A percentile compares a stretch with the other conserved stretches of the same genome.
phyloP scores from a whole-genome alignment of 2,888 invertebrate species.

The Drosophila planitibia region DNA sequence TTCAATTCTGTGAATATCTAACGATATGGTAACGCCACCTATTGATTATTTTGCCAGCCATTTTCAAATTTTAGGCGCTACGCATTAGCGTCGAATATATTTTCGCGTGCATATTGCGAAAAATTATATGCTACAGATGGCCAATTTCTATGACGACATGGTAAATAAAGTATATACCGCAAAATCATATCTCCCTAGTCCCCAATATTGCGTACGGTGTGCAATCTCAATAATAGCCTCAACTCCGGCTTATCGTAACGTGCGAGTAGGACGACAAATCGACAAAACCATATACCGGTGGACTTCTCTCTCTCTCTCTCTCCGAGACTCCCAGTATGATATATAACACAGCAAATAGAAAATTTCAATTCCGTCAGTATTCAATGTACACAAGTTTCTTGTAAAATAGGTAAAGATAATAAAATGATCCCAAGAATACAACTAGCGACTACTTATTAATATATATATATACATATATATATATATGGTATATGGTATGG shows the following conservation, averaged over 20 bases:
- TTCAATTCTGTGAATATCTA: not conserved
- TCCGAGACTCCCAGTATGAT: not conserved
- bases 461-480: not conserved
- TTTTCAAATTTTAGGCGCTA: not conserved
- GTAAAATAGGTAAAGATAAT: slow-evolving; percentile 6
- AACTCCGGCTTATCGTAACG: not conserved
- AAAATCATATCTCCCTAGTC: not conserved
- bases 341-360: not conserved
- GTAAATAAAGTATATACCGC: not conserved
- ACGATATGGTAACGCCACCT: not conserved
- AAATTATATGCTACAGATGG: not conserved
- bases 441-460: not conserved
- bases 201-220: not conserved
- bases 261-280: not conserved
- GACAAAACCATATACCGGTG: not conserved
- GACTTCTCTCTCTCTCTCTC: not conserved
- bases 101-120: not conserved
- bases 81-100: not conserved
- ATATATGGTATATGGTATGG: not conserved
- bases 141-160: not conserved
- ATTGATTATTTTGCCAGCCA: not conserved
- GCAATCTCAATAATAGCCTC: not conserved
- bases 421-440: slow-evolving; percentile 3
- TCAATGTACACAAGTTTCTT: not conserved
- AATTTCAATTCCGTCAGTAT: slow-evolving; percentile 5